These are phyloP conservation scores for Pristionchus arcanus DNA, from an alignment of 2,888 invertebrate species.

Conservation along the genomic window DNA sequence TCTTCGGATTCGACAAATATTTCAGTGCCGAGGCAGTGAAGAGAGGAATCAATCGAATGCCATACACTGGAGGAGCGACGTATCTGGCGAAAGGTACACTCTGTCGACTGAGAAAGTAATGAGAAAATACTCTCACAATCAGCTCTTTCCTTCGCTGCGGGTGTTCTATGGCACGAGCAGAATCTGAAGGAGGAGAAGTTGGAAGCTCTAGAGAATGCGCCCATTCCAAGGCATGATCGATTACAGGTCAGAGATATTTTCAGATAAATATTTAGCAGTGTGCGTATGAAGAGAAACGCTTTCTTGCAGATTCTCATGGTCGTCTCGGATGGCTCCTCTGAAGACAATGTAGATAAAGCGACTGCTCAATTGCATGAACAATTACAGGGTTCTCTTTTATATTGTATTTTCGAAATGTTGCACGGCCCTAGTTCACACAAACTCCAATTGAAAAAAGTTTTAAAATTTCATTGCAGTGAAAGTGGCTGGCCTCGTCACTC, in stretches of 20 bases:
- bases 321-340: conserved; percentile 75
- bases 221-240: conserved; percentile 76
- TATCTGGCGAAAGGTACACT: conserved; percentile 69
- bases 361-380: conserved; percentile 73
- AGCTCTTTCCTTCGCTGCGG: conserved; percentile 75
- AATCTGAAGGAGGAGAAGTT: conserved; percentile 69
- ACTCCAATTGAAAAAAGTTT: no score
- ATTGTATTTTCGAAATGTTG: neutral
- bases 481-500: conserved; percentile 67
- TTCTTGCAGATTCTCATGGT: conserved; percentile 70
- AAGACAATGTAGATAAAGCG: conserved; percentile 73
- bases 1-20: conserved; percentile 76
- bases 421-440: neutral
- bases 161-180: conserved; percentile 76
- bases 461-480: conserved; percentile 51
- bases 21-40: conserved; percentile 60
- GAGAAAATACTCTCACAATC: neutral
- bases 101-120: neutral
- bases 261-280: no score
- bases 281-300: no score
- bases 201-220: conserved; percentile 67
- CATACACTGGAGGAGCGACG: conserved; percentile 77
- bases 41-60: conserved; percentile 72
- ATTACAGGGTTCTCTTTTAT: conserved; percentile 63
- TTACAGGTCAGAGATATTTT: conserved; percentile 62